Conservation (phyloP, 2,113 vertebrate genomes). For the Leptobrachium ailaonicum region DNA sequence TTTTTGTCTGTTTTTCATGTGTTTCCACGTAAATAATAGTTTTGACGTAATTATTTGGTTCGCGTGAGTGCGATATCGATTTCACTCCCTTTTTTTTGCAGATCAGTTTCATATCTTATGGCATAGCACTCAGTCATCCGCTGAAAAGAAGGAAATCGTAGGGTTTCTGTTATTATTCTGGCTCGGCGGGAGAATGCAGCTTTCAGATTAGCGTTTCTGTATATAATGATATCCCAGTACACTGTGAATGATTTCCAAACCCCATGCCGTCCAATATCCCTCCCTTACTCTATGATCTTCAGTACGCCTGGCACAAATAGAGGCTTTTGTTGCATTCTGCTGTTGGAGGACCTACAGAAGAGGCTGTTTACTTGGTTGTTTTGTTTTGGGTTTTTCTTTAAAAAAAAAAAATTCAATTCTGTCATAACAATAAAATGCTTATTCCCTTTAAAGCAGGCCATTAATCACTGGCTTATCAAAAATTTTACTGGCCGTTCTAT, state of each 20-base stretch:
- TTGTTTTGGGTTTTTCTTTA: background rate
- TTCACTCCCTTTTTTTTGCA: too few relatives aligned
- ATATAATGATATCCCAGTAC: conserved; percentile 15
- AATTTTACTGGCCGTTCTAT: too few relatives aligned
- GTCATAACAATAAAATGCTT: too few relatives aligned
- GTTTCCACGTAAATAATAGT: too few relatives aligned
- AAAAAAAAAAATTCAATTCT: too few relatives aligned
- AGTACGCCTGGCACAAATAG: background rate
- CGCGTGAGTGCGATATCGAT: too few relatives aligned
- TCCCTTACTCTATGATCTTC: background rate
- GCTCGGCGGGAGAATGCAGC: background rate
- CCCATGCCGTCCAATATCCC: background rate
- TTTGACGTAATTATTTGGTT: too few relatives aligned
- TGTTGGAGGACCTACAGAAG: background rate
- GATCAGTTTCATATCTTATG: background rate
- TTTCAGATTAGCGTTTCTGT: conserved; percentile 1
- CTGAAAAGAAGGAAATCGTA: conserved; percentile 7
- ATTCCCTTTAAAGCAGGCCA: too few relatives aligned
- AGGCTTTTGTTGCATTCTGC: background rate
- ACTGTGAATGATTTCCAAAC: conserved; percentile 20
- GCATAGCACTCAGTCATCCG: background rate
- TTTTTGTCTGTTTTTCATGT: too few relatives aligned
- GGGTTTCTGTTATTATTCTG: conserved; percentile 9
- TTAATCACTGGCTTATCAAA: too few relatives aligned
- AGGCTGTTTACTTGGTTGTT: background rate